These are phyloP conservation scores for Ernsta delagoae DNA, from an alignment of 2,888 invertebrate genomes.

Conservation along the genomic window DNA sequence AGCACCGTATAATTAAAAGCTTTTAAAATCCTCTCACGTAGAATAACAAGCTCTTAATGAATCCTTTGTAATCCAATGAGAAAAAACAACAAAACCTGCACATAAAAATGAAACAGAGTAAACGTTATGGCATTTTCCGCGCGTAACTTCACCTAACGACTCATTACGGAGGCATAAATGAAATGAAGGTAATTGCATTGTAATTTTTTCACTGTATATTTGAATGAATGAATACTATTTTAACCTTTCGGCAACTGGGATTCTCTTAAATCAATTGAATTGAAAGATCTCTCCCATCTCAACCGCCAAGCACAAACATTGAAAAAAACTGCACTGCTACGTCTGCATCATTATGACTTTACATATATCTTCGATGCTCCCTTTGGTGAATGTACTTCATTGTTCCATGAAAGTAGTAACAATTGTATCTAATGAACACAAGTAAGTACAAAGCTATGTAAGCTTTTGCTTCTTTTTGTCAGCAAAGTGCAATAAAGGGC, in stretches of 20 bases:
- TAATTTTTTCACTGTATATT: not conserved
- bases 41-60: slow-evolving; percentile 4
- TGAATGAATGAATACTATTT: not conserved
- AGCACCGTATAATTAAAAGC: slow-evolving; percentile 7
- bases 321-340: not conserved
- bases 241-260: not conserved
- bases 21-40: slow-evolving; percentile 7
- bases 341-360: too few species aligned
- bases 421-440: not conserved
- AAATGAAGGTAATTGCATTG: slow-evolving; percentile 23
- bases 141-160: slow-evolving; percentile 19
- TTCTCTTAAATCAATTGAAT: too few species aligned
- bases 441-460: not conserved
- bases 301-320: not conserved
- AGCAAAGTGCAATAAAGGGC: not conserved
- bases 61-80: slow-evolving; percentile 11
- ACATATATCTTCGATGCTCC: too few species aligned
- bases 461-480: not conserved
- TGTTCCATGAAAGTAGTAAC: not conserved
- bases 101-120: slow-evolving; percentile 17
- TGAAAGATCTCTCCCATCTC: not conserved
- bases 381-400: not conserved
- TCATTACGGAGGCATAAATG: slow-evolving; percentile 12
- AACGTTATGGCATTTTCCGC: slow-evolving; percentile 15
- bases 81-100: slow-evolving; percentile 1